phyloP scores from a whole-genome alignment of 2,113 vertebrate genomes.

The Lagopus leucura region DNA sequence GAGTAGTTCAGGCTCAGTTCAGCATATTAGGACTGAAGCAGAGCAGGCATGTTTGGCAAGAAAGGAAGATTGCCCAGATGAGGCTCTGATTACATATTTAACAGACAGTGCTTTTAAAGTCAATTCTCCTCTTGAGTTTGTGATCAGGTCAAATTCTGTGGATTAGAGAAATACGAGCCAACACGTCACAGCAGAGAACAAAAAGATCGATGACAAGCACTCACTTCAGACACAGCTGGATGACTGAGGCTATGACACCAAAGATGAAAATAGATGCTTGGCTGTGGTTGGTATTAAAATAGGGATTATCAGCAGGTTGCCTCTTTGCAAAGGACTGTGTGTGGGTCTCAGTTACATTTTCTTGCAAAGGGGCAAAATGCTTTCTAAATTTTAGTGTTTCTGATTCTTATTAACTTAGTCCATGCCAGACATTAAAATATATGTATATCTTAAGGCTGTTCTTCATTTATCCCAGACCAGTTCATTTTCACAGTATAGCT shows the following conservation, averaged over 20 bases:
- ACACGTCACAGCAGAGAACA: background rate
- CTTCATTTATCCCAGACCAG: background rate
- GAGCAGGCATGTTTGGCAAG: background rate
- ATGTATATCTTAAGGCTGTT: background rate
- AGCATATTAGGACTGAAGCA: background rate
- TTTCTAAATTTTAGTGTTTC: background rate
- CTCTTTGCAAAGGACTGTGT: background rate
- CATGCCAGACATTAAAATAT: background rate
- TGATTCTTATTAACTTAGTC: background rate
- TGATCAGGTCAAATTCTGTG: background rate
- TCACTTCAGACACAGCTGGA: background rate
- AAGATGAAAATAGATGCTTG: background rate
- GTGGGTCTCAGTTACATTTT: background rate
- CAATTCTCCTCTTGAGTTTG: background rate
- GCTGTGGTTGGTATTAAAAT: background rate
- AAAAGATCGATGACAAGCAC: background rate
- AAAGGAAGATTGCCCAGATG: background rate
- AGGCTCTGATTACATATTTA: background rate
- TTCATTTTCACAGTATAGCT: background rate
- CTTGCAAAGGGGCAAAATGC: background rate
- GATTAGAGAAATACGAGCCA: background rate
- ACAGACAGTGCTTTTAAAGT: background rate
- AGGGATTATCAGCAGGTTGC: background rate
- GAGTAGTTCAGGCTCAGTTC: accelerated
- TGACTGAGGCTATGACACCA: background rate